A percentile compares a stretch with the other conserved stretches of the same genome.
phyloP scores from a whole-genome alignment of 1,140 invertebrate genomes.

The Hermetia illucens region DNA sequence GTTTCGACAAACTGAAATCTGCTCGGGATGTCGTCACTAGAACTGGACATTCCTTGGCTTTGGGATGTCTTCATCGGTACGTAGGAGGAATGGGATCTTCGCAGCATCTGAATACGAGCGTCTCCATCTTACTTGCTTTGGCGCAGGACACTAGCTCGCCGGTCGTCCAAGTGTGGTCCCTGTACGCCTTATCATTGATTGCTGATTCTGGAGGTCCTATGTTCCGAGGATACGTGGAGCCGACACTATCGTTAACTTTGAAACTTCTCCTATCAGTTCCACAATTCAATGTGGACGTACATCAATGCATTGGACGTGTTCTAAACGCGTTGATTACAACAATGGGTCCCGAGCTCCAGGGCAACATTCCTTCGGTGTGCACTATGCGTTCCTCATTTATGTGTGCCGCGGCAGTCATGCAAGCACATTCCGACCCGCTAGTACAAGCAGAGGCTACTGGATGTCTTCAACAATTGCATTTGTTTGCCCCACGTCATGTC shows the following conservation, averaged over 20 bases:
- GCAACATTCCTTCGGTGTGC: conserved; percentile 51
- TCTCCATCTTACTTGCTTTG: conserved; percentile 84
- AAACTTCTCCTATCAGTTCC: conserved; percentile 82
- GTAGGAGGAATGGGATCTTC: conserved; percentile 82
- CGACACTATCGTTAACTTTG: conserved; percentile 74
- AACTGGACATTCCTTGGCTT: conserved; percentile 83
- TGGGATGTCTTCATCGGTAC: conserved; percentile 84
- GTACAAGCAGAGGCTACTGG: conserved; percentile 92
- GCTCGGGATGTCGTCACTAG: conserved; percentile 75
- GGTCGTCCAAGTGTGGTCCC: conserved; percentile 72
- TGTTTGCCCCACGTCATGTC: conserved; percentile 91
- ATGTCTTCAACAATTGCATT: conserved; percentile 92
- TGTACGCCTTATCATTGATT: conserved; percentile 88
- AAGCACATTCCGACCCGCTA: conserved; percentile 75
- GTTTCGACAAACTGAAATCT: conserved; percentile 79
- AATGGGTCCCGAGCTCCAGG: conserved; percentile 92
- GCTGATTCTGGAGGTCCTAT: conserved; percentile 96
- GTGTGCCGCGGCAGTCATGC: conserved; percentile 84
- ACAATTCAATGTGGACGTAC: conserved; percentile 80
- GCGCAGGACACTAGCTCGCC: conserved; percentile 67
- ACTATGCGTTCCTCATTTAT: conserved; percentile 65
- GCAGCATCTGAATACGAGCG: conserved; percentile 83
- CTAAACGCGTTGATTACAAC: conserved; percentile 91
- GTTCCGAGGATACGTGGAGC: conserved; percentile 95
- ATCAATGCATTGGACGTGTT: conserved; percentile 88